Evolutionary conservation across 2,888 invertebrate genomes (phyloP), one percentile per base, ranked within the genome.

Genomic region (Lordiphosa fenestrarum): DNA sequence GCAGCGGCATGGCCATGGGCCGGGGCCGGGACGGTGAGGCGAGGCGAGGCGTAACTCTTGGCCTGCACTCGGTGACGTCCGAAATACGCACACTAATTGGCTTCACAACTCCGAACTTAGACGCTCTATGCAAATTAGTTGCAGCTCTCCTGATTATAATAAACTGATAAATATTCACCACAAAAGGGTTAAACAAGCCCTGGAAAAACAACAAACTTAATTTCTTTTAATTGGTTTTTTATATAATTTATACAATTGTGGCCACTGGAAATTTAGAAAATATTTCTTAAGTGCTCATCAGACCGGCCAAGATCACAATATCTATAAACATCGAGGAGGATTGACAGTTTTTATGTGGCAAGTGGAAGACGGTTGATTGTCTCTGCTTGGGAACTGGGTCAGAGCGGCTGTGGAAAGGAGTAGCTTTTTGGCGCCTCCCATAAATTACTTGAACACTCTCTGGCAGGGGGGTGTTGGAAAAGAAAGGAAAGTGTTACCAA

Each of bases 11-110:
- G 0, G 4, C 42, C 42, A 66, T 46, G 47, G 50, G n/a, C 46
- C 25, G 10, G 42, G 40, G 42, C 33, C n/a, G n/a, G n/a, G n/a
- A n/a, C n/a, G n/a, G n/a, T n/a, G n/a, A n/a, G n/a, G n/a, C n/a
- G n/a, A n/a, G 49, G 56, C 10, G 53, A 40, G 48, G 39, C 59
- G 47, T 47, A 42, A 52, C 55, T 64, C 60, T 67, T 65, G 64
- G 60, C 48, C 64, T 57, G 13, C 36, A 35, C 38, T 21, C 21
- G 44, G 23, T 35, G 13, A 47, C 60, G 62, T 49, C 71, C 71
- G 56, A 66, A 66, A 66, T 73, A 73, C 73, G 73, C 77, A 69
- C 70, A 66, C 77, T 73, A 76, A 73, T 73, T 73, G 77, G 73
- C 70, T 59, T 69, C 76, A 76, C 73, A 76, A 76, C 66, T 73